phyloP scores from a whole-genome alignment of 2,888 invertebrate species.

The Lasius fuliginosus region DNA sequence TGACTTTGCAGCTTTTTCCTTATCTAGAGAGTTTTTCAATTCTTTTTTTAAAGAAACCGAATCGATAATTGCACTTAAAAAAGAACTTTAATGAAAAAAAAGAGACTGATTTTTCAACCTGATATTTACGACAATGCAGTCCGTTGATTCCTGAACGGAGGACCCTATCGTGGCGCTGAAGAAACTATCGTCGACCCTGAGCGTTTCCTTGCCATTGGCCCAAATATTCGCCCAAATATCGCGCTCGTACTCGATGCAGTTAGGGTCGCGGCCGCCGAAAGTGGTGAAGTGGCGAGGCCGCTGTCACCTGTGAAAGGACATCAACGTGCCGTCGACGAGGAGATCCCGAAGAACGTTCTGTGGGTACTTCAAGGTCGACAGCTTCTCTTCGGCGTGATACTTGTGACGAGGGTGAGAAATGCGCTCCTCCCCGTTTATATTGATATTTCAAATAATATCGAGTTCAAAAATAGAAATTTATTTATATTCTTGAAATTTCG shows the following conservation, averaged over 20 bases:
- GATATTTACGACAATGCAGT: background rate
- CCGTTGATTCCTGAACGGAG: constrained; percentile 39
- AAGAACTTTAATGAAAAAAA: background rate
- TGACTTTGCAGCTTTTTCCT: background rate
- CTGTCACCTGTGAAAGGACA: constrained; percentile 12
- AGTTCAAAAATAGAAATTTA: background rate
- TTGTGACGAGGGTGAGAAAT: constrained; percentile 9
- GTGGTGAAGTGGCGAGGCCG: constrained; percentile 25
- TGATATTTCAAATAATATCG: background rate
- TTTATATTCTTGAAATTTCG: background rate
- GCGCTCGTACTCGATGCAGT: constrained; percentile 34
- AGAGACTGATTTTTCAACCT: background rate
- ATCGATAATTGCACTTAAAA: no score
- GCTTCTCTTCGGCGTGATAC: background rate
- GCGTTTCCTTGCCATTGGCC: constrained; percentile 70
- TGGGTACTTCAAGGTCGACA: background rate
- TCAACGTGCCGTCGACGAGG: background rate
- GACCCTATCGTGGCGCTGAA: constrained; percentile 23
- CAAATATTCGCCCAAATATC: constrained; percentile 64
- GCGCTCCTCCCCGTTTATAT: background rate
- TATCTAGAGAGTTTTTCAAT: background rate
- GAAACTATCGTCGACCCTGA: constrained; percentile 43
- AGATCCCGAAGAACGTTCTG: background rate
- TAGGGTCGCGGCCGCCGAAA: constrained; percentile 43
- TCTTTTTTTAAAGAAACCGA: background rate